These are phyloP conservation scores for Uria lomvia DNA, from an alignment of 2,113 vertebrate species.

Conservation along the genomic window DNA sequence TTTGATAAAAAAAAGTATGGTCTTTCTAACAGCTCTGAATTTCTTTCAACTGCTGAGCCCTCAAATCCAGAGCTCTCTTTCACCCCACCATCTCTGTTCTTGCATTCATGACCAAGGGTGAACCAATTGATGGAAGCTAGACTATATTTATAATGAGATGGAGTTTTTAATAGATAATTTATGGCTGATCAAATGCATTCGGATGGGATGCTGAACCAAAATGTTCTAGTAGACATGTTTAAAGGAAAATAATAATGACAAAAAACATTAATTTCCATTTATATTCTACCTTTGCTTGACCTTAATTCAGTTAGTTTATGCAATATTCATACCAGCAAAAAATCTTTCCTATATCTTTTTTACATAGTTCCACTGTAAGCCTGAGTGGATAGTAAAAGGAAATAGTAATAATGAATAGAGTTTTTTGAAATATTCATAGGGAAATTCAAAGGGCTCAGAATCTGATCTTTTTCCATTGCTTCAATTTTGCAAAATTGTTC, in stretches of 20 bases:
- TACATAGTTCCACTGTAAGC: neutral
- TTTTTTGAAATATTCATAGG: slow-evolving; percentile 29
- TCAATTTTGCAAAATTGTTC: slow-evolving; percentile 9
- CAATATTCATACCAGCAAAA: slow-evolving; percentile 51
- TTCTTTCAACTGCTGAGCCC: neutral
- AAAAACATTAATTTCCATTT: slow-evolving; percentile 43
- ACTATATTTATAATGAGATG: slow-evolving; percentile 1
- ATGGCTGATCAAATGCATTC: neutral
- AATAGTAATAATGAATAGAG: slow-evolving; percentile 17
- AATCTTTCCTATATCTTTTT: slow-evolving; percentile 3
- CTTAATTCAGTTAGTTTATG: slow-evolving; percentile 46
- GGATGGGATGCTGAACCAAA: neutral
- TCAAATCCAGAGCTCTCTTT: neutral
- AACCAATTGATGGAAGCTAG: neutral
- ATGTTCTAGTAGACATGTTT: slow-evolving; percentile 10
- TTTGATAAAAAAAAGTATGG: neutral
- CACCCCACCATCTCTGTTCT: neutral
- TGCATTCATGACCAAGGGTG: neutral
- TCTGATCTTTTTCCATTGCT: neutral
- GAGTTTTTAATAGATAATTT: slow-evolving; percentile 15
- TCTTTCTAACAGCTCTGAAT: neutral
- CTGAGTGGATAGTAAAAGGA: neutral
- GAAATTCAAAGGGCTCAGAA: slow-evolving; percentile 21
- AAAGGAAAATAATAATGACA: slow-evolving; percentile 45
- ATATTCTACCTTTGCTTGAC: slow-evolving; percentile 48